Conservation (phyloP, 2,888 invertebrate species). For the Lasiommata megera region DNA sequence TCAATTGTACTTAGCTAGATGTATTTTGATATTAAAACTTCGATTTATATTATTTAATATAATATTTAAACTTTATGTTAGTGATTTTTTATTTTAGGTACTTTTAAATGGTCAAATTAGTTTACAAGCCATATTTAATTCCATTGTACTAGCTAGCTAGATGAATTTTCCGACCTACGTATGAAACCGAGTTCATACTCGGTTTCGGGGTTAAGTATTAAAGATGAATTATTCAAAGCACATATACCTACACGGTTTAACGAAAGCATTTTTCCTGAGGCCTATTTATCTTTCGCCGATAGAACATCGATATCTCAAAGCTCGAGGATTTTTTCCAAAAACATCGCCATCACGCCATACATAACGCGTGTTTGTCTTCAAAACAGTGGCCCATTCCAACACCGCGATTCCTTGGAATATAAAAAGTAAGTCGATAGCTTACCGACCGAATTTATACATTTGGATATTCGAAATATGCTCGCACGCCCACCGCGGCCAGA, state of each 20-base stretch:
- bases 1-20: too few relatives aligned
- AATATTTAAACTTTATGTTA: too few relatives aligned
- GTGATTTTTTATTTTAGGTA: too few relatives aligned
- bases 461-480: conserved; percentile 79
- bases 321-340: conserved; percentile 32
- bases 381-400: conserved; percentile 73
- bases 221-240: conserved; percentile 1
- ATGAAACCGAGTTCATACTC: too few relatives aligned
- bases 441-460: conserved; percentile 78
- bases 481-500: conserved; percentile 45
- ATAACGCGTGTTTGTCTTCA: conserved; percentile 69
- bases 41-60: too few relatives aligned
- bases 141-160: too few relatives aligned
- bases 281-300: conserved; percentile 19
- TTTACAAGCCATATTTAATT: too few relatives aligned
- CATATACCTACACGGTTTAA: not conserved
- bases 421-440: conserved; percentile 82
- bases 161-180: too few relatives aligned
- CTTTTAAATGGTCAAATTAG: too few relatives aligned
- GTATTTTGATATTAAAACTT: too few relatives aligned
- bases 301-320: conserved; percentile 29
- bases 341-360: conserved; percentile 36
- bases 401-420: conserved; percentile 73
- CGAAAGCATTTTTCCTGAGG: conserved; percentile 11
- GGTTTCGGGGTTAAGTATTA: too few relatives aligned